Conservation (phyloP, 2,797 vertebrate genomes). For the Cichlasoma orientale region DNA sequence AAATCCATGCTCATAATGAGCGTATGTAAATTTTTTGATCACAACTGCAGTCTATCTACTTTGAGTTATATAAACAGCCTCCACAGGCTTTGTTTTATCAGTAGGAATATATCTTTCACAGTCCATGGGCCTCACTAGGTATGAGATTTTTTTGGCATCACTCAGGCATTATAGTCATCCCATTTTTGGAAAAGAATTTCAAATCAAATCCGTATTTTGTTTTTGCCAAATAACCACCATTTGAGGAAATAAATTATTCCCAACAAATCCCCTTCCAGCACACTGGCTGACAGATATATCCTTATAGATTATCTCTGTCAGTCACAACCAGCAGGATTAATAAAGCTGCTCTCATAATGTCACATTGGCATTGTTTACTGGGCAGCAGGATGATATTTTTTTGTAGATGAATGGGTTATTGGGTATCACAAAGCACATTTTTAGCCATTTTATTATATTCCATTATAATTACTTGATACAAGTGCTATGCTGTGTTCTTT, state of each 20-base stretch:
- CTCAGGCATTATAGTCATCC: background rate
- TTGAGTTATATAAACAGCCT: background rate
- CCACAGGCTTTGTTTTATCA: background rate
- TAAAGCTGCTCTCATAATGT: background rate
- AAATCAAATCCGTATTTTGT: background rate
- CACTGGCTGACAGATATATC: background rate
- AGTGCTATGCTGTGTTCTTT: background rate
- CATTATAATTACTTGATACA: background rate
- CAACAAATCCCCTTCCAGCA: background rate
- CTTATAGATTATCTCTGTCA: background rate
- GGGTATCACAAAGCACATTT: background rate
- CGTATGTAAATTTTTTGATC: background rate
- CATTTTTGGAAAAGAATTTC: background rate
- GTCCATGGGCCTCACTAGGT: background rate
- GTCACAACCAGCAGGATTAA: background rate
- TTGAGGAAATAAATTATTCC: background rate
- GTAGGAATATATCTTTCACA: slow-evolving; percentile 1
- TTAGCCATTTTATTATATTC: background rate
- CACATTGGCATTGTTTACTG: background rate
- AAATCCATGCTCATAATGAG: background rate
- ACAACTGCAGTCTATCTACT: background rate
- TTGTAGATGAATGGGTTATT: background rate
- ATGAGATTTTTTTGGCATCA: background rate
- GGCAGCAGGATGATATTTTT: background rate
- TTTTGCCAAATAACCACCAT: background rate